Evolutionary conservation across 2,113 vertebrate species (phyloP).

Genomic region (Ophthalmolycus amberensis): DNA sequence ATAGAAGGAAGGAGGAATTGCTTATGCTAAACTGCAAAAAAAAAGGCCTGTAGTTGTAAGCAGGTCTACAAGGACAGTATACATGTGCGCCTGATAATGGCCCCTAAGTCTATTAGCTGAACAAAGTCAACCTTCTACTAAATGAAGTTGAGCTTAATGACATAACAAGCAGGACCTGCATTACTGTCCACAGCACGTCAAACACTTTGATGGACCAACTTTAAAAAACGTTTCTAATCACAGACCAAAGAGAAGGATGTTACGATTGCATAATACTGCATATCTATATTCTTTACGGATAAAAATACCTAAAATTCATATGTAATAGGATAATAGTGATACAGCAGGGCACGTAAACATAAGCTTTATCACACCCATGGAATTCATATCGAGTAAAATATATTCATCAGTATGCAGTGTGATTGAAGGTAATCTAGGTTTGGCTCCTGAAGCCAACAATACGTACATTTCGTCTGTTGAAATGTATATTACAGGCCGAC

Average conservation of each 20-base stretch:
- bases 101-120: slow-evolving; percentile 16
- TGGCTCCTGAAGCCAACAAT: background rate
- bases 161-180: background rate
- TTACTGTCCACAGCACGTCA: background rate
- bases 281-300: background rate
- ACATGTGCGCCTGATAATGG: background rate
- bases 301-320: background rate
- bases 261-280: background rate
- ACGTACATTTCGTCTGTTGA: background rate
- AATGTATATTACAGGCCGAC: background rate
- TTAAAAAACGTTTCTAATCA: background rate
- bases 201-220: background rate
- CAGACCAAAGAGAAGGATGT: background rate
- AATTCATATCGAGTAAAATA: background rate
- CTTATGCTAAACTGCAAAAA: background rate
- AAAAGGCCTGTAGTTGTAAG: slow-evolving; percentile 15
- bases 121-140: background rate
- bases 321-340: background rate
- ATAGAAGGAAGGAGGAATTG: slow-evolving; percentile 33
- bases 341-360: background rate
- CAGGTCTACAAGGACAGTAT: slow-evolving; percentile 1
- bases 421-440: background rate
- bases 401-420: background rate
- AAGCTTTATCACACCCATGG: background rate
- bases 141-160: background rate